Evolutionary conservation across 2,113 vertebrate species (phyloP), one percentile per base, ranked within the genome.

Genomic region (Cryptoleucopteryx plumbea): DNA sequence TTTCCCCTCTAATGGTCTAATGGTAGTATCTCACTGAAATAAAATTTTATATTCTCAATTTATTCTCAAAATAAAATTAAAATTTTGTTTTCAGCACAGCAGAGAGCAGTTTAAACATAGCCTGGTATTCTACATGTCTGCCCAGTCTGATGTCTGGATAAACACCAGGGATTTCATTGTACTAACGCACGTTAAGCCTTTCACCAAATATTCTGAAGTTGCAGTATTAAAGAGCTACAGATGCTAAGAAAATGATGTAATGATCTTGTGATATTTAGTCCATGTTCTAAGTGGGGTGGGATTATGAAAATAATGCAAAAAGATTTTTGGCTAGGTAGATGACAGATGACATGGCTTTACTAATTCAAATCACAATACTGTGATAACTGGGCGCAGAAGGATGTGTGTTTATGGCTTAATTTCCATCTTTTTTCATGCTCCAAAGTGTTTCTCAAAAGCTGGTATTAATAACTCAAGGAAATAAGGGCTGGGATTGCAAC

Each of bases 201-300:
- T 93, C 86, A 73, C 70, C 62, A 90, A 96, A 93, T 59, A 91
- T 89, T 93, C 92, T 84, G 61, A 90, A 95, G 72, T 95, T 86
- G 84, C 19, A 72, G 43, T 16, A 96, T 42, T 68, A 70, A 96
- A 67, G 66, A 91, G 36, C 72, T 87, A 93, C 88, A 92, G 94
- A 96, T 88, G 91, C 94, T 95, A 79, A 74, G 61, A 96, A 85
- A 94, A 84, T 95, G 91, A 96, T 21, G 56, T 80, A 58, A 95
- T 79, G 63, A 91, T 88, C 88, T 85, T 88, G 58, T 96, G 86
- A 96, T 81, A 91, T 52, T 91, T 72, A 62, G 74, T 45, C 59
- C 83, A 68, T 7, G 17, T 27, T 74, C 6, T 88, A 87, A 16
- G 36, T 45, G 31, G 68, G 34, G 66, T 72, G 19, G 58, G 52